These are phyloP conservation scores for Dicyrtomina minuta DNA, from an alignment of 2,888 invertebrate genomes.

Conservation along the genomic window DNA sequence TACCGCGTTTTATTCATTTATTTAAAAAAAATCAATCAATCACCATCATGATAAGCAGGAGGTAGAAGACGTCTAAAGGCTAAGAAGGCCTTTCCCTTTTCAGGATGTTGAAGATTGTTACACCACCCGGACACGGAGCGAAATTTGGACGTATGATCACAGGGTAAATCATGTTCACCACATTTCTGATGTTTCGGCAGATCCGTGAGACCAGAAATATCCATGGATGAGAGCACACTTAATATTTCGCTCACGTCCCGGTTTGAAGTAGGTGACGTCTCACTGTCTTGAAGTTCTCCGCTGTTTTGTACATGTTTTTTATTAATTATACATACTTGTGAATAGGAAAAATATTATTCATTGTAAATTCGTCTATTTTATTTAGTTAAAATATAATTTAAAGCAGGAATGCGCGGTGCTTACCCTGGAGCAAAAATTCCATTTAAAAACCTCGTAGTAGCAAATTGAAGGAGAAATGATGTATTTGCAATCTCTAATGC, in stretches of 20 bases:
- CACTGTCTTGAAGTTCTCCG: slow-evolving; percentile 56
- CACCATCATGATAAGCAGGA: slow-evolving; percentile 58
- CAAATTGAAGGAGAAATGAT: slow-evolving; percentile 59
- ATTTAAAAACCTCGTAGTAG: slow-evolving; percentile 58
- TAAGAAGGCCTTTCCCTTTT: slow-evolving; percentile 58
- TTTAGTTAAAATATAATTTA: not conserved
- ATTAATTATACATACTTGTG: not conserved
- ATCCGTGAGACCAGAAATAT: slow-evolving; percentile 57
- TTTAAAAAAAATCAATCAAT: slow-evolving; percentile 16
- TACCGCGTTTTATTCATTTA: not conserved
- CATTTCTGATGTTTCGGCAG: slow-evolving; percentile 58
- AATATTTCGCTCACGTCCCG: slow-evolving; percentile 57
- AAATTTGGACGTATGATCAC: slow-evolving; percentile 59
- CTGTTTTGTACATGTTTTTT: slow-evolving; percentile 9
- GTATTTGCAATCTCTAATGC: slow-evolving; percentile 59
- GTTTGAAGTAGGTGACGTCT: slow-evolving; percentile 53
- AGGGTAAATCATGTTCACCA: slow-evolving; percentile 59
- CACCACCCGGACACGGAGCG: slow-evolving; percentile 60
- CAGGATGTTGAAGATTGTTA: slow-evolving; percentile 59
- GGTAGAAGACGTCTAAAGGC: slow-evolving; percentile 58
- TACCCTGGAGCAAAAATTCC: slow-evolving; percentile 53
- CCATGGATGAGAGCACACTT: slow-evolving; percentile 58
- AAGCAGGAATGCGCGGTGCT: not conserved
- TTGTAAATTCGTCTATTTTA: too few species aligned
- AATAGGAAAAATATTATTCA: too few species aligned